Conservation (phyloP, 2,113 vertebrate species). For the Mustelus asterias region DNA sequence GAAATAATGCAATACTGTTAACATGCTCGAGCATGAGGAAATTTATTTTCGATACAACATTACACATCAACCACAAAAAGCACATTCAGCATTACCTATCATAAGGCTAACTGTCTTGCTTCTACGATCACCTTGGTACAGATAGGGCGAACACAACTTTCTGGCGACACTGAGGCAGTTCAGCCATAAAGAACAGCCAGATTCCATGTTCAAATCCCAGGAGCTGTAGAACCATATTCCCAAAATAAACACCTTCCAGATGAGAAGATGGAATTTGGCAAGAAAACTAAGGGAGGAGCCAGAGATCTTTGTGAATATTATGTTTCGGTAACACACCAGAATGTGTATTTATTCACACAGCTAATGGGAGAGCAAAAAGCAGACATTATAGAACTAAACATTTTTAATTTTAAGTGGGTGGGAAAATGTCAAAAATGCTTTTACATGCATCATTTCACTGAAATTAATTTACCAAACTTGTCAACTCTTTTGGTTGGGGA, state of each 20-base stretch:
- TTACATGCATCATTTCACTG: not conserved
- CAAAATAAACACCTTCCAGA: not conserved
- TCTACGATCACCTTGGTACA: not conserved
- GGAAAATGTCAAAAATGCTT: not conserved
- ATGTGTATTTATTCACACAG: not conserved
- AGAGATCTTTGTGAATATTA: not conserved
- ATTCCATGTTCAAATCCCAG: not conserved
- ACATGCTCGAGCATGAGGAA: not conserved
- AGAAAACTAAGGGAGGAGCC: not conserved
- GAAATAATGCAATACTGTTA: constrained; percentile 23
- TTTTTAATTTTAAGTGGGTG: not conserved
- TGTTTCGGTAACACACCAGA: not conserved
- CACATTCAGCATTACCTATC: not conserved
- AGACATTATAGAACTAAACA: not conserved
- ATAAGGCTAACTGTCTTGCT: not conserved
- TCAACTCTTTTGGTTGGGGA: not conserved
- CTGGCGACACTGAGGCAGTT: not conserved
- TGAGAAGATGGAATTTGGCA: not conserved
- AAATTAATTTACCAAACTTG: not conserved
- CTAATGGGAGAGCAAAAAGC: not conserved
- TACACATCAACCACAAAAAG: not conserved
- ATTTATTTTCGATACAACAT: not conserved
- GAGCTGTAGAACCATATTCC: not conserved
- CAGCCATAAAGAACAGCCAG: not conserved
- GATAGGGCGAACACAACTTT: not conserved